A percentile compares a stretch with the other conserved stretches of the same genome.
Conservation (phyloP, 1,140 invertebrate species). For the Aporrectodea caliginosa region DNA sequence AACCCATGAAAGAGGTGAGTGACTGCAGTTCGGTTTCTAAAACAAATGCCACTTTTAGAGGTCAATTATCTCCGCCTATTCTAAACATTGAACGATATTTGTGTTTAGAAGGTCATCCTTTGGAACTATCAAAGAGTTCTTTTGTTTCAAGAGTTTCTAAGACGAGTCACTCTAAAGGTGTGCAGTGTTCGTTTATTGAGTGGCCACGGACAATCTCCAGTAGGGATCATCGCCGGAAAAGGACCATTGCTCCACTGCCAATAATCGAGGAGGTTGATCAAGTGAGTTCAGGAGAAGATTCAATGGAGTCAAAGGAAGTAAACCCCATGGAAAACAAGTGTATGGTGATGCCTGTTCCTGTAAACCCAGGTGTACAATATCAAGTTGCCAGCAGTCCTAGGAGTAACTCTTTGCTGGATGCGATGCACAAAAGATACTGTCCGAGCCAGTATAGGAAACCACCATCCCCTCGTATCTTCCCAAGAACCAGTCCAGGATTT, state of each 20-base stretch:
- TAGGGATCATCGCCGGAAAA: background rate
- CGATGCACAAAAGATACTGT: background rate
- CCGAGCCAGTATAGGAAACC: background rate
- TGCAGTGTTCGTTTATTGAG: background rate
- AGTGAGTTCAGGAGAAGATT: background rate
- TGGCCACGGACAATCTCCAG: background rate
- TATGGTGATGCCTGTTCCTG: too few species aligned
- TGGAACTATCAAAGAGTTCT: background rate
- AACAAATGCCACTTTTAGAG: too few species aligned
- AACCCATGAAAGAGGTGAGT: background rate
- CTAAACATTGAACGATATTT: background rate
- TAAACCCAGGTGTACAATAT: too few species aligned
- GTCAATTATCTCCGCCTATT: background rate
- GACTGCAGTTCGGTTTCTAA: too few species aligned
- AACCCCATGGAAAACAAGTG: background rate
- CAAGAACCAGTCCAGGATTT: background rate
- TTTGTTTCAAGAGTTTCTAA: background rate
- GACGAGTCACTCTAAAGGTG: too few species aligned
- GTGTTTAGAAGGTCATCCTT: background rate
- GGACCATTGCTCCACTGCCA: background rate
- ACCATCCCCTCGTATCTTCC: background rate
- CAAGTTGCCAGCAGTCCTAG: background rate
- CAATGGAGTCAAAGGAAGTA: background rate
- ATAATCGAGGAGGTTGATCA: background rate
- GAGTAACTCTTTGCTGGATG: background rate